Base-by-base conservation (phyloP, 1,140 invertebrate genomes). In the Musca domestica region DNA sequence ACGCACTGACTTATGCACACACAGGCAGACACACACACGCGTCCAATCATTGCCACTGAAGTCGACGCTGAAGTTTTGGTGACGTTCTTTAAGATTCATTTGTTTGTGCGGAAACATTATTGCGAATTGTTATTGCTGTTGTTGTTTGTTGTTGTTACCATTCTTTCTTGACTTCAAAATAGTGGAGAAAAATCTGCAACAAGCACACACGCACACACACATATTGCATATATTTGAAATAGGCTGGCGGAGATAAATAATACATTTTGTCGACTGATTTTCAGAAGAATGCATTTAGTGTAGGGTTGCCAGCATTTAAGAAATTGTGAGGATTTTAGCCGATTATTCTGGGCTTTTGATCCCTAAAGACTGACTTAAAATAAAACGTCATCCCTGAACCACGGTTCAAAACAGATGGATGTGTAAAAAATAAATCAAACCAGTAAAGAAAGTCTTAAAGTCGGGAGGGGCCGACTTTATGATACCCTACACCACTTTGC, bases 211-310 rank as follows among this genome's bases (percentile, higher is more conserved):
- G 30, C 19, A n/a, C 25, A 27, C n/a, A 30, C 10, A 6, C 30
- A 58, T n/a, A 61, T 30, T 30, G 54, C 15, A 51, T 51, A 15
- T 61, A 34, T 61, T 61, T 61, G 27, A 27, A 61, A 61, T 61
- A 61, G 56, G 56, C 56, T 61, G 4, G 30, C 19, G 27, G 20
- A 61, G 27, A 61, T 61, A 61, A 61, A 61, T 61, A 34, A 2
- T 20, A 51, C 10, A 41, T 41, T 20, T 51, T 41, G 4, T 30
- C 30, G 7, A 54, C 15, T 58, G 54, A 19, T 22, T 51, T 51
- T 19, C 27, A 9, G 52, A 41, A 41, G 34, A 41, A 34, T 27
- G 27, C 34, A 34, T 54, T 15, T n/a, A 19, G 12, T 34, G 0
- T 34, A 61, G 56, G 22, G 56, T 61, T 61, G 15, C 56, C 56